A percentile compares a stretch with the other conserved stretches of the same genome.
These are phyloP conservation scores for Zophobas morio DNA, from an alignment of 1,140 invertebrate species.

Conservation along the genomic window DNA sequence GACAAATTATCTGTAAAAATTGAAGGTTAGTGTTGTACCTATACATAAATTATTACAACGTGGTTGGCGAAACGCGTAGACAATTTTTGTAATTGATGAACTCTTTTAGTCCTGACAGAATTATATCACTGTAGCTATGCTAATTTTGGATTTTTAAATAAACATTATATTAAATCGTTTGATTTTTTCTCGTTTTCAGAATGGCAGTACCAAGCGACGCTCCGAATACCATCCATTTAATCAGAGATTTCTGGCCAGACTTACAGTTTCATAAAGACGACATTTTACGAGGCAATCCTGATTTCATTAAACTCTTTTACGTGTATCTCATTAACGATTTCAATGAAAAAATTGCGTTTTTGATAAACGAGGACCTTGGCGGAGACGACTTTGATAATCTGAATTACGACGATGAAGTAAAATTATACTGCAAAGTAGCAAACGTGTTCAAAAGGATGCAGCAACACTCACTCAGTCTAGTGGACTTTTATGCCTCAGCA, in stretches of 20 bases:
- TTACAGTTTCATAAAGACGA: background rate
- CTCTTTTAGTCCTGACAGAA: too few species aligned
- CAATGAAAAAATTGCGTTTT: background rate
- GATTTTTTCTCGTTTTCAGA: background rate
- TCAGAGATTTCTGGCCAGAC: constrained; percentile 5
- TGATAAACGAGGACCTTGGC: background rate
- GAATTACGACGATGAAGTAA: background rate
- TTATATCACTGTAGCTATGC: background rate
- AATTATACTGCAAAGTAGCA: constrained; percentile 1
- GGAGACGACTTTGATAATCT: background rate
- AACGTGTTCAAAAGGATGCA: background rate
- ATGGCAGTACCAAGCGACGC: background rate
- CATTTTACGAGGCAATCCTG: background rate
- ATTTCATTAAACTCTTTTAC: background rate
- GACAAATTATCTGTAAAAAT: too few species aligned
- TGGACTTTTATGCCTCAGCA: background rate
- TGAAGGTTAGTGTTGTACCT: too few species aligned
- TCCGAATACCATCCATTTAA: constrained; percentile 1
- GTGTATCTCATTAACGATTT: background rate
- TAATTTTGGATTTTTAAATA: background rate
- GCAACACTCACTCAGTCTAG: background rate
- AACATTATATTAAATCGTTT: background rate
- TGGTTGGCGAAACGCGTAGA: too few species aligned
- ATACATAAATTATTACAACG: too few species aligned
- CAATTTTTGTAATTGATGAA: too few species aligned